Conservation (phyloP, 1,140 invertebrate genomes). For the Ceratina australensis region DNA sequence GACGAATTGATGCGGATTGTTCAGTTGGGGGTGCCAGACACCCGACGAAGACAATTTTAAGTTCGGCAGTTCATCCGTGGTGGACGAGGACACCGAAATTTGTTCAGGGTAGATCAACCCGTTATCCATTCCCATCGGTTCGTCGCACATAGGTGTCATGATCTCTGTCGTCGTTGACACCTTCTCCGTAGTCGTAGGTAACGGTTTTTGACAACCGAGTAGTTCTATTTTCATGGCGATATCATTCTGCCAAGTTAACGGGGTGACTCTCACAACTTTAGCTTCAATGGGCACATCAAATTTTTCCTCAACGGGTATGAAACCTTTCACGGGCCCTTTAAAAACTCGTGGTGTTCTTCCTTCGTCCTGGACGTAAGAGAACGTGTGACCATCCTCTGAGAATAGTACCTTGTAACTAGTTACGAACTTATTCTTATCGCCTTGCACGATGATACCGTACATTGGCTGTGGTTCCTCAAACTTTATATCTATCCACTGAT, state of each 20-base stretch:
- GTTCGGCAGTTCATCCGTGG: slow-evolving; percentile 65
- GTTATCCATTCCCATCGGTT: slow-evolving; percentile 84
- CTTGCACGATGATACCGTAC: slow-evolving; percentile 87
- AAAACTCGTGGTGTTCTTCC: slow-evolving; percentile 82
- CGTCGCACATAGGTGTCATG: slow-evolving; percentile 78
- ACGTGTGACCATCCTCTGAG: slow-evolving; percentile 83
- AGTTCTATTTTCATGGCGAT: slow-evolving; percentile 88
- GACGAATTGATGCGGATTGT: slow-evolving; percentile 71
- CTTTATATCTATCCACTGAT: slow-evolving; percentile 83
- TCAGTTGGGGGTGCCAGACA: slow-evolving; percentile 65
- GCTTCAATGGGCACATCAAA: slow-evolving; percentile 87
- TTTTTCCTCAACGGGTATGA: slow-evolving; percentile 82
- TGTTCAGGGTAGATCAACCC: slow-evolving; percentile 81
- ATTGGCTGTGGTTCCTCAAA: slow-evolving; percentile 83
- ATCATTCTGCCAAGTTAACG: slow-evolving; percentile 87
- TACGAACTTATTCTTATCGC: slow-evolving; percentile 85
- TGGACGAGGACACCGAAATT: slow-evolving; percentile 80
- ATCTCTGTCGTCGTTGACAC: not conserved
- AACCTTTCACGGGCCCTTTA: slow-evolving; percentile 84
- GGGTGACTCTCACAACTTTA: slow-evolving; percentile 84
- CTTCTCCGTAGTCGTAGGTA: slow-evolving; percentile 28
- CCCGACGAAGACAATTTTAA: slow-evolving; percentile 57
- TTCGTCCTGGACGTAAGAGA: slow-evolving; percentile 78
- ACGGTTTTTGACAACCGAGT: slow-evolving; percentile 83
- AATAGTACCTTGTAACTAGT: slow-evolving; percentile 87